Percentiles rank a stretch among this genome's conserved stretches.
These are phyloP conservation scores for Chamaetylas fuelleborni DNA, from an alignment of 2,113 vertebrate genomes.

Conservation along the genomic window DNA sequence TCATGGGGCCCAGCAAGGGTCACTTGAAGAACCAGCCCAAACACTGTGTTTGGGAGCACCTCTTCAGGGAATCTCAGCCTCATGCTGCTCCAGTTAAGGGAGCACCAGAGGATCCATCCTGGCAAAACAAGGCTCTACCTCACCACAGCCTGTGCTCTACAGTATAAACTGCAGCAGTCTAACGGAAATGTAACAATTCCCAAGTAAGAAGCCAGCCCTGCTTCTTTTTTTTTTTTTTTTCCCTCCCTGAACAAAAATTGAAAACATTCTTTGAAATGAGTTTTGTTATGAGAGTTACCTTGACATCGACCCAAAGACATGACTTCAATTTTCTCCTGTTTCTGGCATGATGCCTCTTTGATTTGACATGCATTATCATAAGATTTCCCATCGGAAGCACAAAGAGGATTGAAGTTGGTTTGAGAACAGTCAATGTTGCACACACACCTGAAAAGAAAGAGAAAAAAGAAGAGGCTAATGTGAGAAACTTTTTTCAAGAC, in stretches of 20 bases:
- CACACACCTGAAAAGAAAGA: constrained; percentile 85
- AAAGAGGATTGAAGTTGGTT: constrained; percentile 99
- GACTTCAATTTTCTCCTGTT: constrained; percentile 99
- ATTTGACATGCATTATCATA: constrained; percentile 99
- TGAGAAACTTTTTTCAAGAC: not conserved
- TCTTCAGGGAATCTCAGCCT: not conserved
- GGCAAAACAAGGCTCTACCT: not conserved
- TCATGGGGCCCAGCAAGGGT: no score
- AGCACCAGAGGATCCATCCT: not conserved
- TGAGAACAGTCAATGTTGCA: constrained; percentile 99
- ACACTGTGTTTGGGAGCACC: not conserved
- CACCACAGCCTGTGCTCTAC: not conserved
- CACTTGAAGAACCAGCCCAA: not conserved
- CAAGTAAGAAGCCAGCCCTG: constrained; percentile 30
- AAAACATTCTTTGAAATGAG: constrained; percentile 72
- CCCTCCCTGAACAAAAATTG: constrained; percentile 11
- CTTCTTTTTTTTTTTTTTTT: not conserved
- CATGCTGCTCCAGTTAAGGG: not conserved
- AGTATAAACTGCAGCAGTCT: not conserved
- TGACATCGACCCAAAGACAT: constrained; percentile 98
- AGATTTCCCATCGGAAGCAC: constrained; percentile 96
- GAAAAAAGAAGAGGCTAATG: constrained; percentile 16
- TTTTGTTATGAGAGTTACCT: constrained; percentile 82
- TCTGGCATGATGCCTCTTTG: constrained; percentile 99
- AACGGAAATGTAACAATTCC: constrained; percentile 19